phyloP scores from a whole-genome alignment of 2,113 vertebrate species.

The Poeciliopsis retropinna region DNA sequence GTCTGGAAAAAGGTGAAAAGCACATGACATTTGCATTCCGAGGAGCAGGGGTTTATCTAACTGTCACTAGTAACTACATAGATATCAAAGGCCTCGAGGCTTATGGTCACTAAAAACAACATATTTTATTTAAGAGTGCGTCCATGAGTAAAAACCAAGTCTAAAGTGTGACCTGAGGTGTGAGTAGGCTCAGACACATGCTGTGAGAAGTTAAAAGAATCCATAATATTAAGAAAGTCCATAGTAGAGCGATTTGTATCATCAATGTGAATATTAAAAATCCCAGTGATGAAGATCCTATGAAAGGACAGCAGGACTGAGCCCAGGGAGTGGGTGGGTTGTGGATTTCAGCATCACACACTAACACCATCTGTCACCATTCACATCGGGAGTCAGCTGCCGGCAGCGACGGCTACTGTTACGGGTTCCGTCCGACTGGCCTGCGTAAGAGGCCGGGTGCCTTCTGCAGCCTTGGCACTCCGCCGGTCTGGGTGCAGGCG shows the following conservation, averaged over 20 bases:
- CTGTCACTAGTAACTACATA: background rate
- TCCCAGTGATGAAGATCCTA: too few species aligned
- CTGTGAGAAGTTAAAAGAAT: too few species aligned
- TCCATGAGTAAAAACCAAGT: too few species aligned
- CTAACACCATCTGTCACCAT: slow-evolving; percentile 75
- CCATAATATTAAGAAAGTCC: too few species aligned
- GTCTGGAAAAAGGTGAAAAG: background rate
- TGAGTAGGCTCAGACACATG: too few species aligned
- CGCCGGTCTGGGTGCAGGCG: background rate
- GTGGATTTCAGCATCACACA: slow-evolving; percentile 54
- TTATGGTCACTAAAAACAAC: too few species aligned
- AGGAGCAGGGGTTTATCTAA: background rate
- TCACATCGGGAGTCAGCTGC: slow-evolving; percentile 27
- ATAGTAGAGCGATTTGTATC: too few species aligned
- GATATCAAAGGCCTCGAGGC: background rate
- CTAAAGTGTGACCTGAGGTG: too few species aligned
- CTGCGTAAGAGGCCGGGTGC: background rate
- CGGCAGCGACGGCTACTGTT: background rate
- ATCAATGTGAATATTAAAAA: too few species aligned
- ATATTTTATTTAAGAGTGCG: too few species aligned
- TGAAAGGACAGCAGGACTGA: background rate
- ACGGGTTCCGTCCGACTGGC: background rate
- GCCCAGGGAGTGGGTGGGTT: background rate
- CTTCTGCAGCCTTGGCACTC: slow-evolving; percentile 6
- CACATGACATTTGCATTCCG: background rate